phyloP scores from a whole-genome alignment of 2,113 vertebrate genomes.

The Bucco capensis region DNA sequence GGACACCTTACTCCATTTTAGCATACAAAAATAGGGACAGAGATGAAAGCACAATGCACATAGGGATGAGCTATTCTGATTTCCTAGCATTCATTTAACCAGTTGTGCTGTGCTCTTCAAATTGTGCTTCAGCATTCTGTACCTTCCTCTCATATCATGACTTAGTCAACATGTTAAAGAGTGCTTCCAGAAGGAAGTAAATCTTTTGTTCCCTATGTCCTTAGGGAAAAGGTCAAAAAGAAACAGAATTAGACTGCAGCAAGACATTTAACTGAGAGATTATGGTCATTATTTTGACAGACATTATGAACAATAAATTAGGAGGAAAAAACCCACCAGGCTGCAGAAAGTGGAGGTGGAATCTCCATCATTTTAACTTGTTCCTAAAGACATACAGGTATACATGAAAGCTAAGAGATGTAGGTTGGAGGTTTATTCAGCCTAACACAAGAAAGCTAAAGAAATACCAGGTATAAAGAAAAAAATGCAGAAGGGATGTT shows the following conservation, averaged over 20 bases:
- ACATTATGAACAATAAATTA: neutral
- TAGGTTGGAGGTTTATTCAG: neutral
- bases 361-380: neutral
- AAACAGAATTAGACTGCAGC: neutral
- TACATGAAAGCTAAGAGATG: neutral
- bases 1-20: neutral
- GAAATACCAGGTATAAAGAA: neutral
- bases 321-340: neutral
- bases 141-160: neutral
- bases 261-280: neutral
- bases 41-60: neutral
- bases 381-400: neutral
- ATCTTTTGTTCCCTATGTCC: neutral
- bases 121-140: neutral
- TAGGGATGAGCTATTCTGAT: neutral
- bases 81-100: neutral
- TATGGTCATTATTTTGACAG: neutral
- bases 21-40: fast-evolving
- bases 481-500: neutral
- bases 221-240: neutral
- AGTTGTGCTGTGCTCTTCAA: neutral
- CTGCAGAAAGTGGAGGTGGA: neutral
- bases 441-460: neutral
- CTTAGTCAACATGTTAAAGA: neutral
- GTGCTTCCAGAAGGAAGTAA: neutral